These are phyloP conservation scores for Phymatocera aterrima DNA, from an alignment of 2,888 invertebrate genomes.

Conservation along the genomic window DNA sequence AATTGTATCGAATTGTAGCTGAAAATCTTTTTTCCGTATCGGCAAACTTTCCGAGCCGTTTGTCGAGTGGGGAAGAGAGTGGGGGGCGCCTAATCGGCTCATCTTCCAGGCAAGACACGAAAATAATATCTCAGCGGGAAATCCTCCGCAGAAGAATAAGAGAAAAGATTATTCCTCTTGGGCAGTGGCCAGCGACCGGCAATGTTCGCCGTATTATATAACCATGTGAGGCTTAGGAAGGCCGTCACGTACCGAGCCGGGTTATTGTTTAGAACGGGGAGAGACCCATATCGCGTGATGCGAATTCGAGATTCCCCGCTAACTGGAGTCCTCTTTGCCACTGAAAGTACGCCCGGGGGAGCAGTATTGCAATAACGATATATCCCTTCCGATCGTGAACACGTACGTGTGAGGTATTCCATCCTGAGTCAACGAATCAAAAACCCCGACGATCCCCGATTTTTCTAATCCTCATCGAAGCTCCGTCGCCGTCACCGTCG, in stretches of 20 bases:
- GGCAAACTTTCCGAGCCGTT: background rate
- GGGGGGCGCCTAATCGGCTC: conserved; percentile 1
- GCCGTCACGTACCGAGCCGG: conserved; percentile 64
- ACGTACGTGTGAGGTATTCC: too few relatives aligned
- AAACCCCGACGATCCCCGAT: too few relatives aligned
- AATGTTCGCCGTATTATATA: conserved; percentile 57
- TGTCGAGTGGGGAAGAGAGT: background rate
- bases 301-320: conserved; percentile 57
- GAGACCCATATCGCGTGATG: conserved; percentile 63
- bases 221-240: conserved; percentile 56
- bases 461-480: too few relatives aligned
- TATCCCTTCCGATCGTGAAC: conserved; percentile 5
- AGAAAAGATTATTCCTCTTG: conserved; percentile 60
- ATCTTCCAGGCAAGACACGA: conserved; percentile 50
- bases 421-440: too few relatives aligned
- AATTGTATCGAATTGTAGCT: background rate
- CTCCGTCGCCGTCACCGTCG: too few relatives aligned
- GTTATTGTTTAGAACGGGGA: conserved; percentile 67
- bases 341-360: conserved; percentile 29
- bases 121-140: conserved; percentile 54
- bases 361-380: conserved; percentile 19
- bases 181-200: conserved; percentile 47
- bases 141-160: conserved; percentile 43
- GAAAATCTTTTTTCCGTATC: background rate
- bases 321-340: conserved; percentile 6